Conservation (phyloP, 2,797 vertebrate species). For the Halcyon chelicuti region DNA sequence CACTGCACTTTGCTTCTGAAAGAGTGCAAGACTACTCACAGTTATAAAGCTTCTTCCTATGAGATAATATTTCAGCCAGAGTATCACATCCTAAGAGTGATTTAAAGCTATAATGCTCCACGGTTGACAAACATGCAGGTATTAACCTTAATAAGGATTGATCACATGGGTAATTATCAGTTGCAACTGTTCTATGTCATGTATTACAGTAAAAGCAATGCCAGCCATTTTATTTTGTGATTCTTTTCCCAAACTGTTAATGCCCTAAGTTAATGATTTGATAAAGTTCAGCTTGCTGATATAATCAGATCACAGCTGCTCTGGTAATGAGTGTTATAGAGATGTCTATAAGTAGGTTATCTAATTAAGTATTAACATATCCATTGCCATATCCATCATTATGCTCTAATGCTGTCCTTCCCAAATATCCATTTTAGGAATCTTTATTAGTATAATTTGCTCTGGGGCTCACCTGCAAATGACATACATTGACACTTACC, state of each 20-base stretch:
- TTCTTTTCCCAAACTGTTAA: slow-evolving; percentile 39
- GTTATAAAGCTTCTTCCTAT: background rate
- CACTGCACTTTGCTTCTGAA: background rate
- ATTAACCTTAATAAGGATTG: background rate
- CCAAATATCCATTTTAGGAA: slow-evolving; percentile 29
- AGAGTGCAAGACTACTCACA: background rate
- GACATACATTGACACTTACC: background rate
- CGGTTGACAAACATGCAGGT: background rate
- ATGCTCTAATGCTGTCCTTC: slow-evolving; percentile 15
- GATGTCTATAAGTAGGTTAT: slow-evolving; percentile 29
- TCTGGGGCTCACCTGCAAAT: slow-evolving; percentile 11
- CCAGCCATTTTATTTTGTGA: background rate
- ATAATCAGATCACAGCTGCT: slow-evolving; percentile 57
- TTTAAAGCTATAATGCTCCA: background rate
- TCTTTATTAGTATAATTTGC: slow-evolving; percentile 27
- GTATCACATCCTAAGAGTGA: fast-evolving
- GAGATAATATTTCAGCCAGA: background rate
- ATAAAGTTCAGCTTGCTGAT: slow-evolving; percentile 44
- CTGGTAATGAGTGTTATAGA: slow-evolving; percentile 35
- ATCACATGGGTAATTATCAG: slow-evolving; percentile 7
- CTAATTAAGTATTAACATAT: slow-evolving; percentile 61
- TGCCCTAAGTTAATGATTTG: slow-evolving; percentile 37
- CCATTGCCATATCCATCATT: slow-evolving; percentile 34
- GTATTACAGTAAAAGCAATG: background rate
- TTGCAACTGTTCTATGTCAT: background rate